Percentiles rank a stretch among this genome's conserved stretches.
These are phyloP conservation scores for Albula goreensis DNA, from an alignment of 2,113 vertebrate genomes.

Conservation along the genomic window DNA sequence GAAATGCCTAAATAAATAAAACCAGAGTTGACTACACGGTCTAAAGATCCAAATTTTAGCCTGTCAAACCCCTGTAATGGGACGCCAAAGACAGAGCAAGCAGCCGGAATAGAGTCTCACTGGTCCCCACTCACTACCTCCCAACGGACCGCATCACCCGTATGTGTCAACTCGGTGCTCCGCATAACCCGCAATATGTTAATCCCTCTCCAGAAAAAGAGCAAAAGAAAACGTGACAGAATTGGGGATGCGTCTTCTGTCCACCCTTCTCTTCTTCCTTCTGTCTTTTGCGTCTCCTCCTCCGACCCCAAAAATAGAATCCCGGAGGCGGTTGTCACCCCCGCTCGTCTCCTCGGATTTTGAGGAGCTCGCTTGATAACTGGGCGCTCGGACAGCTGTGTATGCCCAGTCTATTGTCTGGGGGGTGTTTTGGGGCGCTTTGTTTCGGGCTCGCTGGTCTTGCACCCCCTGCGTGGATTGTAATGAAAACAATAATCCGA, in stretches of 20 bases:
- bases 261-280: neutral
- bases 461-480: conserved; percentile 16
- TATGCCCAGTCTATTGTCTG: conserved; percentile 22
- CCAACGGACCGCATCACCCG: conserved; percentile 51
- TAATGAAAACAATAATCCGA: conserved; percentile 23
- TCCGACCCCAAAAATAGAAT: conserved; percentile 32
- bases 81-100: conserved; percentile 23
- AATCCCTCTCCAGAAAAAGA: conserved; percentile 48
- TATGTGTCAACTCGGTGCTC: conserved; percentile 46
- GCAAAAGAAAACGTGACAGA: conserved; percentile 26
- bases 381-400: conserved; percentile 9
- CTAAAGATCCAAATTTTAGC: conserved; percentile 27
- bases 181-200: conserved; percentile 53
- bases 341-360: conserved; percentile 9
- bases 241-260: conserved; percentile 18
- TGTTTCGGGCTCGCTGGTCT: neutral
- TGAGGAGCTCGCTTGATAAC: conserved; percentile 15
- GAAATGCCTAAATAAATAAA: conserved; percentile 33
- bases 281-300: conserved; percentile 14
- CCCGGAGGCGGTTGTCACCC: conserved; percentile 33
- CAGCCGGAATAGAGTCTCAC: conserved; percentile 40
- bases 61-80: conserved; percentile 23
- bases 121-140: conserved; percentile 43
- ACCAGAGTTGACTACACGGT: neutral
- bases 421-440: neutral